Base-by-base conservation (phyloP, 2,113 vertebrate species). In the Semnornis frantzii region DNA sequence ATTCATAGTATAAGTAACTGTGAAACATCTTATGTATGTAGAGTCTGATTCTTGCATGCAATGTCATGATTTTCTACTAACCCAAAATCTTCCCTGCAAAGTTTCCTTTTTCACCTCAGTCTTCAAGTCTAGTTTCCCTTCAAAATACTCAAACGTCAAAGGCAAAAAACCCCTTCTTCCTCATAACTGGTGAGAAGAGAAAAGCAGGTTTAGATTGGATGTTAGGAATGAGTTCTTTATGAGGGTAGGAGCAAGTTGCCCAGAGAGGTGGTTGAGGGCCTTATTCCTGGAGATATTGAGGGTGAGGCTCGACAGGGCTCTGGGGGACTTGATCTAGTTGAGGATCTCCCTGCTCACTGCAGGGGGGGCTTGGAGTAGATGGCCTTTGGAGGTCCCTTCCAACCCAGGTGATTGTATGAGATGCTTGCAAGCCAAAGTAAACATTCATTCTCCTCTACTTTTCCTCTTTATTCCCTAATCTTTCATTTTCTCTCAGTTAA, bases 1-100 rank as follows among this genome's bases (percentile, higher is more conserved):
- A 30, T 84, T 78, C 4, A 4, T 64, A 31, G 46, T 20, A 6
- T 3, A 8, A 3, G 10, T 4, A 23, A 59, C 59, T 58, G 30
- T 85, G 72, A 23, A 55, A 44, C 37, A 50, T 15, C 19, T 25
- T 33, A 2, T 0, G 0, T 68, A 8, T 66, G 54, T 39, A 20
- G 57, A 64, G 31, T 69, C 39, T 19, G 19, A 19, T 50, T 80
- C 27, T 65, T n/a, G 12, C 3, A 17, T 82, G 54, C 0, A 0
- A 6, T 59, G 30, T 42, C n/a, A n/a, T 7, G 13, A 33, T 72
- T 72, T 88, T 71, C 52, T 72, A n/a, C 14, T 57, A 27, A 80
- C 80, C 9, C n/a, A 73, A 55, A 82, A 83, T 44, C 8, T 46
- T 77, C 70, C 39, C 77, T 34, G 33, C 74, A 64, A 60, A 75